A percentile compares a stretch with the other conserved stretches of the same genome.
phyloP scores from a whole-genome alignment of 2,888 invertebrate species.

The Chamaedrilus cognettii region DNA sequence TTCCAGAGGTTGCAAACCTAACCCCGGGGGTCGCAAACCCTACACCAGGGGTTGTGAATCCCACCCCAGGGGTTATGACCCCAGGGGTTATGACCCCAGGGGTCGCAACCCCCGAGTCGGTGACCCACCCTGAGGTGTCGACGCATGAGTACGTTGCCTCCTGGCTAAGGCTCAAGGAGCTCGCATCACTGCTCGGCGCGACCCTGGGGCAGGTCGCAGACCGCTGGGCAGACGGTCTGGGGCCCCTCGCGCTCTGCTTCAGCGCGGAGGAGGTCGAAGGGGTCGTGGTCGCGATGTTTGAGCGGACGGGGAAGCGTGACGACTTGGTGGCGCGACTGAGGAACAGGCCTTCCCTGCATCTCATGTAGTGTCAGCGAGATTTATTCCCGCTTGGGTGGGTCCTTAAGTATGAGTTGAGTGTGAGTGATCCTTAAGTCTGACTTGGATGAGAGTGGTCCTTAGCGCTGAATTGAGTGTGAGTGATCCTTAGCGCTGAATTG shows the following conservation, averaged over 20 bases:
- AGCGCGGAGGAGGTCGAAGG: constrained; percentile 30
- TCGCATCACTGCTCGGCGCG: constrained; percentile 24
- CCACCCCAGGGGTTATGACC: not conserved
- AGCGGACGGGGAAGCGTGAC: constrained; percentile 37
- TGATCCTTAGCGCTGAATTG: too few species aligned
- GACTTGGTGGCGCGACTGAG: constrained; percentile 29
- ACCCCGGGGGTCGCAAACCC: not conserved
- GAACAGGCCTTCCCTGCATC: constrained; percentile 18
- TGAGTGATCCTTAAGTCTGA: too few species aligned
- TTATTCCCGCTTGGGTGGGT: too few species aligned
- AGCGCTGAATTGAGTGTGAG: too few species aligned
- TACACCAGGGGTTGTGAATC: not conserved
- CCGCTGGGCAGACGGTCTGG: constrained; percentile 41
- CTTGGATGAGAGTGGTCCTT: too few species aligned
- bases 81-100: not conserved
- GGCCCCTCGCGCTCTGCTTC: constrained; percentile 39
- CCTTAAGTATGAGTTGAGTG: too few species aligned
- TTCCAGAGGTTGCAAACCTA: not conserved
- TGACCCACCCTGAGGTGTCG: constrained; percentile 26
- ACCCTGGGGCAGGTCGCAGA: constrained; percentile 34
- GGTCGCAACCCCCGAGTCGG: constrained; percentile 6
- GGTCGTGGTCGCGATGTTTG: constrained; percentile 39
- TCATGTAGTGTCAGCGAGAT: too few species aligned
- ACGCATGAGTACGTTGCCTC: constrained; percentile 34
- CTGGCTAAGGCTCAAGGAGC: constrained; percentile 38